Percentiles rank a stretch among this genome's conserved stretches.
Evolutionary conservation across 2,113 vertebrate genomes (phyloP).

Genomic region (Peromyscus leucopus): DNA sequence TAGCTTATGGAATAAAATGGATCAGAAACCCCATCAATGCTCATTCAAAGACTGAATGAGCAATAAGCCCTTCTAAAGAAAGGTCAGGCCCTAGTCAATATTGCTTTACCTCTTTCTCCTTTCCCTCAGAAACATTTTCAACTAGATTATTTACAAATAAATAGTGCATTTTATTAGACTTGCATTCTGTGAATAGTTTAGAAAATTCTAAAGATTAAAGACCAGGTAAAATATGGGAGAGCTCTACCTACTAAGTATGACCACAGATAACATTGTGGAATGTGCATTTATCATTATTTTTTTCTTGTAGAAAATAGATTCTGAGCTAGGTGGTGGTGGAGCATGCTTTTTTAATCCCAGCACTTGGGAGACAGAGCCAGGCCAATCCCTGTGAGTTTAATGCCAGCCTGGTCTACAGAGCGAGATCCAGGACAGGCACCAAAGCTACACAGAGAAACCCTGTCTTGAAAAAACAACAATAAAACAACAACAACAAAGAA

Average conservation of each 20-base stretch:
- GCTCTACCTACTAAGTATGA: neutral
- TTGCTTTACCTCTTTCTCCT: neutral
- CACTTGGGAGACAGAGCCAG: too few species aligned
- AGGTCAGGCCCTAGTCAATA: conserved; percentile 27
- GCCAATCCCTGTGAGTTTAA: too few species aligned
- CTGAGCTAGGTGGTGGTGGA: too few species aligned
- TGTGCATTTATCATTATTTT: neutral
- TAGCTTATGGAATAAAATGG: conserved; percentile 19
- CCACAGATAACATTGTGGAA: neutral
- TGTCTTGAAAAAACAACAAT: too few species aligned
- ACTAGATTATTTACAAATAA: conserved; percentile 27
- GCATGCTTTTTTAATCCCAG: too few species aligned
- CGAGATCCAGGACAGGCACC: too few species aligned
- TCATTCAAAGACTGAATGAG: conserved; percentile 27
- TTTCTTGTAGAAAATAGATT: neutral
- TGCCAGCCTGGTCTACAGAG: too few species aligned
- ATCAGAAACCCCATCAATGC: conserved; percentile 38
- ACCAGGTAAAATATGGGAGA: neutral
- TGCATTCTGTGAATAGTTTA: neutral
- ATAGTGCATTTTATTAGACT: neutral
- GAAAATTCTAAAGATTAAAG: conserved; percentile 4
- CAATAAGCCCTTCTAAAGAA: conserved; percentile 45
- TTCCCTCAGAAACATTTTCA: neutral
- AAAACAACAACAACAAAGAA: too few species aligned
- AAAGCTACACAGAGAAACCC: too few species aligned